Base-by-base conservation (phyloP, 2,888 invertebrate species). In the Amphiduros pacificus region DNA sequence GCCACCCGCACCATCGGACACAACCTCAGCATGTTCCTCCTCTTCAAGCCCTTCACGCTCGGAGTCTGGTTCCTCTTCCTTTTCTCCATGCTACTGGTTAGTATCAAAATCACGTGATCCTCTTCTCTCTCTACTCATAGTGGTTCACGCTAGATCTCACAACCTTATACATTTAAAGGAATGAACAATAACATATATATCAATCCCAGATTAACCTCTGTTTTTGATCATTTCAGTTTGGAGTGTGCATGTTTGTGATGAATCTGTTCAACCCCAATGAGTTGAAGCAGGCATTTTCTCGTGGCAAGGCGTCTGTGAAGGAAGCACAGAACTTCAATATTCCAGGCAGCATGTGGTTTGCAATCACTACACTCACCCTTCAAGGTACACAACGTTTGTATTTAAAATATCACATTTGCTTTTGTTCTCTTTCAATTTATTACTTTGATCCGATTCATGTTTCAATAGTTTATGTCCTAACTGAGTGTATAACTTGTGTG, bases 21-120 rank as follows among this genome's bases (percentile, higher is more conserved):
- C 11, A 24, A 51, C 6, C 51, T 27, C 17, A 24, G 26, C 26
- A 17, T 27, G 17, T 51, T 51, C 27, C 51, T 51, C 6, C 5
- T 51, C 27, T 27, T 51, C 26, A 24, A 17, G 9, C 51, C 51
- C 6, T 51, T 51, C 26, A 22, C 51, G 4, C 24, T 27, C 26
- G 51, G 51, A 4, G 51, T 51, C 9, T 51, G 51, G 51, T 26
- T 51, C 27, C 51, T 51, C 27, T 24, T 51, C 27, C 6, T 44
- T n/a, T n/a, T n/a, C n/a, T n/a, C n/a, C n/a, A n/a, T n/a, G n/a
- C n/a, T n/a, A n/a, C n/a, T n/a, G n/a, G n/a, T n/a, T n/a, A n/a
- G n/a, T n/a, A n/a, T n/a, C n/a, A n/a, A n/a, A n/a, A n/a, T n/a
- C n/a, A n/a, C n/a, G n/a, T n/a, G n/a, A n/a, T n/a, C n/a, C n/a